phyloP scores from a whole-genome alignment of 2,888 invertebrate genomes.

The Limnephilus marmoratus region DNA sequence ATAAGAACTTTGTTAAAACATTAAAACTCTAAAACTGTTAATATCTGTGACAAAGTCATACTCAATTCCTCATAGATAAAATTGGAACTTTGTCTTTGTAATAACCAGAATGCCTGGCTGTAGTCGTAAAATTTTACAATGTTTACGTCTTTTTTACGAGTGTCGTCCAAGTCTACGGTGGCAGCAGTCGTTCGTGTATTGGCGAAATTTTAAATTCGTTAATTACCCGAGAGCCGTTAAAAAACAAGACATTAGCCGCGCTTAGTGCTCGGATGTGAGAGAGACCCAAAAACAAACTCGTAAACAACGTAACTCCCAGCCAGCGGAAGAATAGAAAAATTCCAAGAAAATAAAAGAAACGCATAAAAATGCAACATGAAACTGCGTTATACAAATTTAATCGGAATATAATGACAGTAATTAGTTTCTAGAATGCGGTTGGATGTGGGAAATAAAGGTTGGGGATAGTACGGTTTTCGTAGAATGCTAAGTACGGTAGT shows the following conservation, averaged over 20 bases:
- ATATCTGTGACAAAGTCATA: neutral
- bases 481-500: neutral
- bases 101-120: neutral
- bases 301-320: conserved; percentile 44
- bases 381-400: conserved; percentile 50
- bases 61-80: neutral
- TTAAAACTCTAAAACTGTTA: neutral
- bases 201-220: conserved; percentile 58
- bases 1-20: neutral
- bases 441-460: conserved; percentile 11
- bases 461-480: neutral
- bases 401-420: conserved; percentile 57
- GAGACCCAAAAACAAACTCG: conserved; percentile 53
- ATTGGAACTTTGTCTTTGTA: neutral
- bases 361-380: conserved; percentile 40
- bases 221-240: conserved; percentile 62
- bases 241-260: conserved; percentile 60
- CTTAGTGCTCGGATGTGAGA: conserved; percentile 49
- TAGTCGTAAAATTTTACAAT: neutral
- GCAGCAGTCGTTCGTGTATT: conserved; percentile 28
- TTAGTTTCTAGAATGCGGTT: conserved; percentile 52
- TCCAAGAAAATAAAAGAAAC: conserved; percentile 16
- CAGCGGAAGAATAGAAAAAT: conserved; percentile 32
- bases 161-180: conserved; percentile 2
- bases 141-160: conserved; percentile 10